phyloP scores from a whole-genome alignment of 2,888 invertebrate genomes.

The Habrosyne pyritoides region DNA sequence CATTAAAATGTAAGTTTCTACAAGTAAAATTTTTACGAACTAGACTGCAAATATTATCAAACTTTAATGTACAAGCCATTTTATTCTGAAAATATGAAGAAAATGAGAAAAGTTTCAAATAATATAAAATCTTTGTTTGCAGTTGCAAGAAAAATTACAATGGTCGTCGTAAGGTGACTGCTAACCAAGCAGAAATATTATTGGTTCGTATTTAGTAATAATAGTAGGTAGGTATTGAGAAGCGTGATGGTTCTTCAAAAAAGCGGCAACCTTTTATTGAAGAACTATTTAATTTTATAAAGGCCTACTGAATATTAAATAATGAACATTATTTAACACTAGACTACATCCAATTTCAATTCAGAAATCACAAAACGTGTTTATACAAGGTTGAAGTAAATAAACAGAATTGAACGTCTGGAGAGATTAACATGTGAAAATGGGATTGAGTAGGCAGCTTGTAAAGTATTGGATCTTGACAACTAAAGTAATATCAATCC shows the following conservation, averaged over 20 bases:
- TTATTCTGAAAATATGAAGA: background rate
- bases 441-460: background rate
- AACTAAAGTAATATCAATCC: background rate
- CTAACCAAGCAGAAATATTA: background rate
- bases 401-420: slow-evolving; percentile 4
- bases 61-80: background rate
- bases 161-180: slow-evolving; percentile 8
- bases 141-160: slow-evolving; percentile 24
- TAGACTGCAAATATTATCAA: background rate
- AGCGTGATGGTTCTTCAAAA: too few relatives aligned
- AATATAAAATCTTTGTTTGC: slow-evolving; percentile 19
- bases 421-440: slow-evolving; percentile 9
- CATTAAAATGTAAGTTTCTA: background rate
- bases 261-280: too few relatives aligned
- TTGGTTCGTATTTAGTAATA: background rate
- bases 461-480: slow-evolving; percentile 5
- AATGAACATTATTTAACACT: slow-evolving; percentile 4
- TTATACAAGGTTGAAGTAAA: slow-evolving; percentile 13
- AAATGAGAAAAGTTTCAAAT: background rate
- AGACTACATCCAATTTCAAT: slow-evolving; percentile 14
- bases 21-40: background rate
- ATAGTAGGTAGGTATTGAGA: background rate
- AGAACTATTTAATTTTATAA: background rate
- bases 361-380: slow-evolving; percentile 7
- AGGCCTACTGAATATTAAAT: background rate